phyloP scores from a whole-genome alignment of 2,113 vertebrate genomes.

The Limnothrissa miodon region DNA sequence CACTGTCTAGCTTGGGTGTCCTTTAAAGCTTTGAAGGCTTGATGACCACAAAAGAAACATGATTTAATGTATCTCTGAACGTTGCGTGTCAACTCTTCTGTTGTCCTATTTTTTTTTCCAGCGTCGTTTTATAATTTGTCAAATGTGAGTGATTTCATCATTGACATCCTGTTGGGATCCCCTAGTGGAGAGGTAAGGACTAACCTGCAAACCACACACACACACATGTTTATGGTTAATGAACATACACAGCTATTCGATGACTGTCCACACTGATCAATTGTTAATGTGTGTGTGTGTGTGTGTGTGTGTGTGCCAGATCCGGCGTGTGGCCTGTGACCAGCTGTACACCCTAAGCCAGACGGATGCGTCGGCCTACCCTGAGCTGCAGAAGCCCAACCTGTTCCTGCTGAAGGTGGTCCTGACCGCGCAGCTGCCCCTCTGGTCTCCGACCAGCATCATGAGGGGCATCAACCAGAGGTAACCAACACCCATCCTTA shows the following conservation, averaged over 20 bases:
- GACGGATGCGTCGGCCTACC: constrained; percentile 87
- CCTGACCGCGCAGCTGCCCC: constrained; percentile 90
- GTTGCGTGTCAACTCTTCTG: not conserved
- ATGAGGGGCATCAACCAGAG: constrained; percentile 98
- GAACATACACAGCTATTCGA: not conserved
- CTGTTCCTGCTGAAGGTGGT: constrained; percentile 90
- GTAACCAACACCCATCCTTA: constrained; percentile 54
- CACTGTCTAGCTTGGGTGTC: too few species aligned
- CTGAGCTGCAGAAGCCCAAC: constrained; percentile 93
- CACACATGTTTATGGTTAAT: not conserved
- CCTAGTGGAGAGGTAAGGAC: constrained; percentile 90
- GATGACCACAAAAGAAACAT: too few species aligned
- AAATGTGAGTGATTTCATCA: constrained; percentile 94
- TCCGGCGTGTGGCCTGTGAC: constrained; percentile 94
- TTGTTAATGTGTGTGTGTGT: not conserved
- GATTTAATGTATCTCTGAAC: too few species aligned
- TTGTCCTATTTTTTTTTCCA: too few species aligned
- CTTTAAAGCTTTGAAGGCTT: too few species aligned
- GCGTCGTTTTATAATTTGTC: constrained; percentile 94
- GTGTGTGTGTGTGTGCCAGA: constrained; percentile 67
- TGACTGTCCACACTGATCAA: not conserved
- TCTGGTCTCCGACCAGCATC: constrained; percentile 97
- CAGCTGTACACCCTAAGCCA: constrained; percentile 96
- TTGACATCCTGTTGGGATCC: constrained; percentile 94
- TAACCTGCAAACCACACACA: not conserved